Percentiles rank a stretch among this genome's conserved stretches.
These are phyloP conservation scores for Aeoliscus strigatus DNA, from an alignment of 2,797 vertebrate genomes.

Conservation along the genomic window DNA sequence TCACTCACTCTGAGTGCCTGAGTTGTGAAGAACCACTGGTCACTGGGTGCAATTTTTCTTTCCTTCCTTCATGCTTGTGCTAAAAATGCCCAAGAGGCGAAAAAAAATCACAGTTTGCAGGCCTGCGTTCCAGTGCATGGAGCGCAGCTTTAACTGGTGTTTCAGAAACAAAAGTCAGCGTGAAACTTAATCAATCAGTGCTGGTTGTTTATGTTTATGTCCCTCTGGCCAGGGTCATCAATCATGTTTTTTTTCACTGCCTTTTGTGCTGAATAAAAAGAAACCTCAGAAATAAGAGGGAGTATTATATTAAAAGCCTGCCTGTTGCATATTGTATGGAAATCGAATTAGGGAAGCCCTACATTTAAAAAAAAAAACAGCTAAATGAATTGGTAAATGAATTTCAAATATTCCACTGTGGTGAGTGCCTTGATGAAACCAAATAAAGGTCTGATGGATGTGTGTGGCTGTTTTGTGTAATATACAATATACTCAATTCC, in stretches of 20 bases:
- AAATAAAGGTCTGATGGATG: slow-evolving; percentile 49
- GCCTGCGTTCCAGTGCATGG: slow-evolving; percentile 37
- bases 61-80: slow-evolving; percentile 37
- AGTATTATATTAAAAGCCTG: slow-evolving; percentile 57
- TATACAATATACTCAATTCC: too few relatives aligned
- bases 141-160: slow-evolving; percentile 65
- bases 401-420: slow-evolving; percentile 48
- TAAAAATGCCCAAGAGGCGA: slow-evolving; percentile 55
- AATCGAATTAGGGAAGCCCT: slow-evolving; percentile 55
- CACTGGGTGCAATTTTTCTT: slow-evolving; percentile 66
- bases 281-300: slow-evolving; percentile 63
- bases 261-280: slow-evolving; percentile 53
- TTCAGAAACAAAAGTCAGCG: slow-evolving; percentile 71
- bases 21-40: slow-evolving; percentile 63
- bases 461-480: too few relatives aligned
- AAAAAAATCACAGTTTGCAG: slow-evolving; percentile 44
- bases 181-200: slow-evolving; percentile 75
- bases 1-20: slow-evolving; percentile 70
- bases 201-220: slow-evolving; percentile 73
- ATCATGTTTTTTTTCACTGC: slow-evolving; percentile 54
- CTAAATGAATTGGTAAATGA: slow-evolving; percentile 63
- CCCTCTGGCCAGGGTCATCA: slow-evolving; percentile 66
- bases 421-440: slow-evolving; percentile 48
- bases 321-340: slow-evolving; percentile 59
- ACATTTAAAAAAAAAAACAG: slow-evolving; percentile 45